phyloP scores from a whole-genome alignment of 1,140 invertebrate genomes.

The Zaprionus gabonicus region DNA sequence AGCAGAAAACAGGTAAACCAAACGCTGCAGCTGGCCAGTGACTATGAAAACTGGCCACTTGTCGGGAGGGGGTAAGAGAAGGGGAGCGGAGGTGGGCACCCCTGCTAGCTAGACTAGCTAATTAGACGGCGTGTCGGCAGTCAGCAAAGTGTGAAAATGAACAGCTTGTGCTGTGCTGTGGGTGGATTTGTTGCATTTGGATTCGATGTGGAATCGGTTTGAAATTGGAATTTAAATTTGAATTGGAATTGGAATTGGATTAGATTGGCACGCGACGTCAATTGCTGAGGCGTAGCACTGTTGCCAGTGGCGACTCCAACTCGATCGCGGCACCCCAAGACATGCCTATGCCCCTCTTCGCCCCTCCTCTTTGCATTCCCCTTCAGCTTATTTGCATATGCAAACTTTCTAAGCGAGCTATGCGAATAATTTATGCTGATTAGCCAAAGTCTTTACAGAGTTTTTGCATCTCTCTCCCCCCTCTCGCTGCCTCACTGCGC shows the following conservation, averaged over 20 bases:
- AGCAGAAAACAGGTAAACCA: neutral
- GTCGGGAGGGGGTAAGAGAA: neutral
- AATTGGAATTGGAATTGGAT: slow-evolving; percentile 48
- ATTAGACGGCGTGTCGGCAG: slow-evolving; percentile 67
- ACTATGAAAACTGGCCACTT: slow-evolving; percentile 45
- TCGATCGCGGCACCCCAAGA: neutral
- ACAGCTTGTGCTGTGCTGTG: slow-evolving; percentile 21
- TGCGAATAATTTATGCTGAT: slow-evolving; percentile 57
- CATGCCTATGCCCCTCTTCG: neutral
- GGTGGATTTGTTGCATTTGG: slow-evolving; percentile 25
- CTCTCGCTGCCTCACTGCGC: neutral
- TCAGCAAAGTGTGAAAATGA: slow-evolving; percentile 71
- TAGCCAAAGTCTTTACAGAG: slow-evolving; percentile 12
- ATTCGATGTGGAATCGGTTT: slow-evolving; percentile 43
- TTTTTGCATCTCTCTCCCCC: neutral
- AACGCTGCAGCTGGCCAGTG: slow-evolving; percentile 29
- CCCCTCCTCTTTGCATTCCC: neutral
- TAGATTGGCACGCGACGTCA: slow-evolving; percentile 60
- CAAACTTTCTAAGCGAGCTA: slow-evolving; percentile 62
- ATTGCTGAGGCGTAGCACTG: slow-evolving; percentile 50
- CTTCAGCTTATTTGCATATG: slow-evolving; percentile 62
- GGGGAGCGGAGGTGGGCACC: neutral
- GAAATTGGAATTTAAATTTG: slow-evolving; percentile 38
- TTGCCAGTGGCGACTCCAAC: no score
- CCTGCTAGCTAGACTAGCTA: slow-evolving; percentile 30